phyloP scores from a whole-genome alignment of 2,888 invertebrate species.

The Germaria angustata region DNA sequence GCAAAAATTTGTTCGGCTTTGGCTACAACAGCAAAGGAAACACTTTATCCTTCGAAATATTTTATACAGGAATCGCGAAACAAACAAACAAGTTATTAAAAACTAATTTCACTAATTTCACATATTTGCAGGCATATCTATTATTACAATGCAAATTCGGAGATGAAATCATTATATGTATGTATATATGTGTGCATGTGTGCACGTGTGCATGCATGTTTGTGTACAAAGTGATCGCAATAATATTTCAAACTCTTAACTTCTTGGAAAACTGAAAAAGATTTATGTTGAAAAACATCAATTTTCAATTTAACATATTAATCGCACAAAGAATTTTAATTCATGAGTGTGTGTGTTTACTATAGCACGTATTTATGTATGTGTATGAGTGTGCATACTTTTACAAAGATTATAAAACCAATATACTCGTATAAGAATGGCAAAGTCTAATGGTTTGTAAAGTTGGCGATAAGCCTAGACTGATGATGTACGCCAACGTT shows the following conservation, averaged over 20 bases:
- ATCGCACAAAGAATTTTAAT: not conserved
- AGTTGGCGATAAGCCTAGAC: conserved; percentile 36
- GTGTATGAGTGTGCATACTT: too few relatives aligned
- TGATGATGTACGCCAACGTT: not conserved
- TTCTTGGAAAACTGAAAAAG: not conserved
- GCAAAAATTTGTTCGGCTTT: too few relatives aligned
- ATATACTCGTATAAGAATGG: not conserved
- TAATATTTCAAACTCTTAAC: not conserved
- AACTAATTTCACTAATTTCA: too few relatives aligned
- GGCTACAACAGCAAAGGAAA: not conserved
- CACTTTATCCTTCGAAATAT: not conserved
- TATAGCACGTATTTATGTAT: not conserved
- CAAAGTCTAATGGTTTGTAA: conserved; percentile 49
- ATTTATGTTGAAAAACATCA: not conserved
- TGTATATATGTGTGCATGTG: too few relatives aligned
- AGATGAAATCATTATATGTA: too few relatives aligned
- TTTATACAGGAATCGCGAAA: not conserved
- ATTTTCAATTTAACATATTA: not conserved
- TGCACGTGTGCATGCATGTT: too few relatives aligned
- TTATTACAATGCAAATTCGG: too few relatives aligned
- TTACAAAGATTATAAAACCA: not conserved
- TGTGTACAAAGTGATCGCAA: too few relatives aligned
- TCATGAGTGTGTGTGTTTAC: not conserved
- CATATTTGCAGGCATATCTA: too few relatives aligned
- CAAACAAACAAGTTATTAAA: too few relatives aligned